Conservation (phyloP, 2,888 invertebrate species). For the Mellilla xanthometata region DNA sequence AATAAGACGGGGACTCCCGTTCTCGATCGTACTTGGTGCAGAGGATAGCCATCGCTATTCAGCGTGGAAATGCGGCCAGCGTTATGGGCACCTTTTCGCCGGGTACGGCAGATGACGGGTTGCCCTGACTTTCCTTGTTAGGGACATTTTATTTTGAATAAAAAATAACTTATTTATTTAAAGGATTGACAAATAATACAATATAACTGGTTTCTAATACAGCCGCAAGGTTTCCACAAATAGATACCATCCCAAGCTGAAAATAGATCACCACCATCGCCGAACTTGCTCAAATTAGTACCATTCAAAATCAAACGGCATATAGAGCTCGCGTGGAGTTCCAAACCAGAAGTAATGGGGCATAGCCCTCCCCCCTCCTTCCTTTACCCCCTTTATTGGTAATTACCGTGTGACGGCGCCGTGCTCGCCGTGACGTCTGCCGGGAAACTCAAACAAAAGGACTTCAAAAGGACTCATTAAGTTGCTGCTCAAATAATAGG, state of each 20-base stretch:
- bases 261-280: neutral
- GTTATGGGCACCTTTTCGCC: too few relatives aligned
- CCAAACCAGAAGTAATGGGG: conserved; percentile 47
- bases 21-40: too few relatives aligned
- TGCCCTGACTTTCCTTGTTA: too few relatives aligned
- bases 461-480: conserved; percentile 66
- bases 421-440: conserved; percentile 53
- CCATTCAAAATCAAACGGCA: conserved; percentile 27
- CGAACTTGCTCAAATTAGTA: conserved; percentile 1
- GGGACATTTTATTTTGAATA: too few relatives aligned
- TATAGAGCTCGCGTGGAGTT: conserved; percentile 36
- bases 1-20: too few relatives aligned
- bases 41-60: too few relatives aligned
- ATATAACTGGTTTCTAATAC: too few relatives aligned
- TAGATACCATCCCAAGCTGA: neutral
- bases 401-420: conserved; percentile 51
- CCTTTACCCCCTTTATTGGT: conserved; percentile 52
- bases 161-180: too few relatives aligned
- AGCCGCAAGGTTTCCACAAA: too few relatives aligned
- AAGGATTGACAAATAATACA: too few relatives aligned
- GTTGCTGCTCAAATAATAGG: conserved; percentile 59
- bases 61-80: too few relatives aligned
- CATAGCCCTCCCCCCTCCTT: conserved; percentile 24
- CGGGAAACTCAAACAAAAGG: conserved; percentile 64
- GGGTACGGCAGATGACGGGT: too few relatives aligned